These are phyloP conservation scores for Anarrhichthys ocellatus DNA, from an alignment of 2,113 vertebrate species.

Conservation along the genomic window DNA sequence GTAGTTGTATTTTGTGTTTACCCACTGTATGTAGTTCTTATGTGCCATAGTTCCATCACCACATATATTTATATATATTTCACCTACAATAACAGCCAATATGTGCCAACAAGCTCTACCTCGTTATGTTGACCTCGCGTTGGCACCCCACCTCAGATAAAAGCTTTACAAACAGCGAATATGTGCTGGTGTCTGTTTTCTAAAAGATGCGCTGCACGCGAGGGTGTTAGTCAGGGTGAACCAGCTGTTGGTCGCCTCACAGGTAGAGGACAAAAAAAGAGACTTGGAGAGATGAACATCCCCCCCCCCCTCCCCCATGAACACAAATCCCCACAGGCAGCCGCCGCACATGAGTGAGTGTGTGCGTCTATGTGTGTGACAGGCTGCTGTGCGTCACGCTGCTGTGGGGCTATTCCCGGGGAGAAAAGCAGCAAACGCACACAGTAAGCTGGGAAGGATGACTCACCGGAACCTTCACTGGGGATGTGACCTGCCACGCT, in stretches of 20 bases:
- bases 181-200: constrained; percentile 3
- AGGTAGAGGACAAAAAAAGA: constrained; percentile 15
- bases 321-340: constrained; percentile 26
- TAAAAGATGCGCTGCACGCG: neutral
- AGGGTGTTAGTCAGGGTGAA: constrained; percentile 2
- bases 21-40: neutral
- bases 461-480: constrained; percentile 48
- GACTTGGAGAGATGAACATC: constrained; percentile 27
- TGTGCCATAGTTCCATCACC: neutral
- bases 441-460: constrained; percentile 8
- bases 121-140: neutral
- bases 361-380: neutral
- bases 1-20: neutral
- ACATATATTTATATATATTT: neutral
- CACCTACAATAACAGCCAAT: neutral
- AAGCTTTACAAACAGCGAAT: neutral
- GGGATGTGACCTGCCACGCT: constrained; percentile 11
- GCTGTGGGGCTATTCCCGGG: constrained; percentile 41
- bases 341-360: neutral
- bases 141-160: neutral
- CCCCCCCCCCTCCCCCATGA: neutral
- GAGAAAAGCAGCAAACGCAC: constrained; percentile 34
- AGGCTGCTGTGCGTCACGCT: constrained; percentile 45
- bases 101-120: neutral
- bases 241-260: neutral